These are phyloP conservation scores for Eilema griseolum DNA, from an alignment of 2,888 invertebrate species.

Conservation along the genomic window DNA sequence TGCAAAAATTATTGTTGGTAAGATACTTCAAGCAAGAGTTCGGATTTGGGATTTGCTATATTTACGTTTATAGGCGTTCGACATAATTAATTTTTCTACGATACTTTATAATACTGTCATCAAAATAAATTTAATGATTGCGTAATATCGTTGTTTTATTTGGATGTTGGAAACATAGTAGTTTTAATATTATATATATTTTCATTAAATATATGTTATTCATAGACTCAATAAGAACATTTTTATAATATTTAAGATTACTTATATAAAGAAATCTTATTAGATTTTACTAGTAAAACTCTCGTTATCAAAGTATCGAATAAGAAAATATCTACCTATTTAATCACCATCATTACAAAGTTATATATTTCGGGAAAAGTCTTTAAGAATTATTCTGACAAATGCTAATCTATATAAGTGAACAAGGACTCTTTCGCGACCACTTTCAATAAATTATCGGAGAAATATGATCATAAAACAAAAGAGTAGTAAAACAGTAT, in stretches of 20 bases:
- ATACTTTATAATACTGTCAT: neutral
- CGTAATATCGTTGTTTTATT: no score
- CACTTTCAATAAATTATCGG: constrained; percentile 78
- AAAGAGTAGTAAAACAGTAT: constrained; percentile 79
- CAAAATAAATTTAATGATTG: no score
- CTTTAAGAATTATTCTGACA: constrained; percentile 28
- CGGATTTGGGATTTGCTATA: neutral
- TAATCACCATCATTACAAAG: neutral
- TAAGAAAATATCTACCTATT: neutral
- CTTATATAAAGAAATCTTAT: no score
- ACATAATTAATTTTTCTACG: neutral
- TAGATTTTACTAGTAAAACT: neutral
- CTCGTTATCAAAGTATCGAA: neutral
- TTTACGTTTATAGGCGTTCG: neutral
- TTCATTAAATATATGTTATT: no score
- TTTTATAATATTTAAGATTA: no score
- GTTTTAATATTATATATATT: no score
- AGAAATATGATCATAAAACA: constrained; percentile 78
- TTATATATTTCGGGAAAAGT: neutral
- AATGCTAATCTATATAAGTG: constrained; percentile 54
- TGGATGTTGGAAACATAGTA: no score
- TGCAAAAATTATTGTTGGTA: no score
- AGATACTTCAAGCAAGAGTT: neutral
- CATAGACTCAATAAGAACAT: neutral
- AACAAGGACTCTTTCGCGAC: constrained; percentile 62